A percentile compares a stretch with the other conserved stretches of the same genome.
Evolutionary conservation across 1,140 invertebrate species (phyloP).

Genomic region (Megalopta genalis): DNA sequence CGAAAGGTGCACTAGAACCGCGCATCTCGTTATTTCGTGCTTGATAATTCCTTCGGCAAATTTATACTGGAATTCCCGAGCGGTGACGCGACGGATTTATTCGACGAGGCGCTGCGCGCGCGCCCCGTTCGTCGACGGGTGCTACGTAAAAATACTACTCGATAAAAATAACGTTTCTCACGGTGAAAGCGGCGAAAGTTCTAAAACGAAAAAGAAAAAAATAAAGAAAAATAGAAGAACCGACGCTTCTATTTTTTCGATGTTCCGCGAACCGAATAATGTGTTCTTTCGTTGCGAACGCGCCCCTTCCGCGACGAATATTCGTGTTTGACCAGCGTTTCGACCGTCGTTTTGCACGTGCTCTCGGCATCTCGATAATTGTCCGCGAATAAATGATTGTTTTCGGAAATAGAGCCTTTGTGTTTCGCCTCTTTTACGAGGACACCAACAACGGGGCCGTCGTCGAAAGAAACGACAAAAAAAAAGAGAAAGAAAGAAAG

Average conservation of each 20-base stretch:
- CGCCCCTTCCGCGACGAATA: not conserved
- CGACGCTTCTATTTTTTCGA: too few relatives aligned
- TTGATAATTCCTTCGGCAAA: constrained; percentile 10
- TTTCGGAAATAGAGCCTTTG: too few relatives aligned
- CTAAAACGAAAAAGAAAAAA: too few relatives aligned
- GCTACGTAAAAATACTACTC: too few relatives aligned
- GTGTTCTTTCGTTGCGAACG: too few relatives aligned
- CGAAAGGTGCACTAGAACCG: not conserved
- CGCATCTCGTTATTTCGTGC: constrained; percentile 24
- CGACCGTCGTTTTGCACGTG: not conserved
- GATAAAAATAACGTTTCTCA: not conserved
- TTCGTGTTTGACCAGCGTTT: too few relatives aligned
- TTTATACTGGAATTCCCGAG: not conserved
- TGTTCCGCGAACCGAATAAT: too few relatives aligned
- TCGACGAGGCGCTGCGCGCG: not conserved
- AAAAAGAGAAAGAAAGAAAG: not conserved
- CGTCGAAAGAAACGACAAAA: not conserved
- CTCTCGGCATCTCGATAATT: too few relatives aligned
- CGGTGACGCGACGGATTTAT: not conserved
- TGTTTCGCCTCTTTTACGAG: not conserved
- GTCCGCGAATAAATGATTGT: too few relatives aligned
- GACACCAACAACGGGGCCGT: not conserved
- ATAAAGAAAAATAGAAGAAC: too few relatives aligned
- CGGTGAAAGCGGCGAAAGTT: too few relatives aligned
- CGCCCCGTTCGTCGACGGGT: too few relatives aligned